Conservation (phyloP, 1,140 invertebrate genomes). For the Medauroidea extradentata region DNA sequence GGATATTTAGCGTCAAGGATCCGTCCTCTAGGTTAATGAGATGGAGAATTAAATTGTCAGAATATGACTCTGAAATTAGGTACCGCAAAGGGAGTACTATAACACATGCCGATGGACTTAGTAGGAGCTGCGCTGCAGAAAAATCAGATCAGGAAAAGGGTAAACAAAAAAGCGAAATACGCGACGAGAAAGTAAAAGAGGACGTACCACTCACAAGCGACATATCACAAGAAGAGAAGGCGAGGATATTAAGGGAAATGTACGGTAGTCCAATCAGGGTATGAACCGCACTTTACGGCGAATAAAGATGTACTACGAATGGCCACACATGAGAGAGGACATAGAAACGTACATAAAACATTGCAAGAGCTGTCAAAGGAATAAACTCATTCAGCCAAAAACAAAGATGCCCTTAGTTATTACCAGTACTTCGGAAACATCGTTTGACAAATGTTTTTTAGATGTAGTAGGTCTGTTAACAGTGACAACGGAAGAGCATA, state of each 20-base stretch:
- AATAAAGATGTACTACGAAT: constrained; percentile 2
- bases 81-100: constrained; percentile 40
- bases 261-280: not conserved
- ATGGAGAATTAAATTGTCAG: constrained; percentile 48
- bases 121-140: not conserved
- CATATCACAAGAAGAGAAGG: not conserved
- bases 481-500: not conserved
- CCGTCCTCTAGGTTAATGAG: constrained; percentile 43
- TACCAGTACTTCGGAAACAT: not conserved
- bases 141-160: no score
- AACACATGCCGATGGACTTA: constrained; percentile 34
- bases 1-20: constrained; percentile 45
- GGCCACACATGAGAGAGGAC: constrained; percentile 7
- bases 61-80: constrained; percentile 43
- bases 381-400: not conserved
- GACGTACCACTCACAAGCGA: not conserved
- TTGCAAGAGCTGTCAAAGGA: constrained; percentile 12
- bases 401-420: constrained; percentile 1
- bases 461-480: constrained; percentile 9
- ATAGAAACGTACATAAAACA: constrained; percentile 4
- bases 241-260: constrained; percentile 2
- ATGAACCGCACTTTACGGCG: not conserved
- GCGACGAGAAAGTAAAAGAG: no score
- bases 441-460: not conserved
- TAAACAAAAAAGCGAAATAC: no score